Conservation (phyloP, 2,113 vertebrate species). For the Limnothrissa miodon region DNA sequence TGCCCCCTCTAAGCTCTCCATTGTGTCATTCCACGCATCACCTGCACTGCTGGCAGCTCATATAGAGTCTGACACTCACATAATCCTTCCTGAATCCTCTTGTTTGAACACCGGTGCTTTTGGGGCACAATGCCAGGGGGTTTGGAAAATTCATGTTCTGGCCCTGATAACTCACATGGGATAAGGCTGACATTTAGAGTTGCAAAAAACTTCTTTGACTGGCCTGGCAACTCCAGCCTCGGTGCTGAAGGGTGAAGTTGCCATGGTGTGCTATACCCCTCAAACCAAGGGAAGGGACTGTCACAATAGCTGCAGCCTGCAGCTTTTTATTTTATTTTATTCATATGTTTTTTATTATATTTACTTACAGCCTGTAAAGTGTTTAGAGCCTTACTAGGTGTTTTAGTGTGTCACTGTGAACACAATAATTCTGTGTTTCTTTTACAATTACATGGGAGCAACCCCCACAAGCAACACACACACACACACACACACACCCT, state of each 20-base stretch:
- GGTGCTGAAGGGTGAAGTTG: neutral
- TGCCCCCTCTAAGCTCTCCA: neutral
- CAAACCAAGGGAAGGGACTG: neutral
- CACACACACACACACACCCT: neutral
- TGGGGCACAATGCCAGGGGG: slow-evolving; percentile 27
- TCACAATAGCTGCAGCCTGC: no score
- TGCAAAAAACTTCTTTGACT: slow-evolving; percentile 27
- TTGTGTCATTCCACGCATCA: slow-evolving; percentile 21
- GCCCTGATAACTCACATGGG: slow-evolving; percentile 27
- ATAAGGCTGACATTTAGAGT: slow-evolving; percentile 38
- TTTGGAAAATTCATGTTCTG: slow-evolving; percentile 42
- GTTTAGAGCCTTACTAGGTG: neutral
- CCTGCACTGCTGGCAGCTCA: slow-evolving; percentile 22
- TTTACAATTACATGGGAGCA: neutral
- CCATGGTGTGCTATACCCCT: neutral
- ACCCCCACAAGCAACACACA: neutral
- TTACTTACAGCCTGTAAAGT: neutral
- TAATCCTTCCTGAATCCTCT: slow-evolving; percentile 21
- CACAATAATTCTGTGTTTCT: neutral
- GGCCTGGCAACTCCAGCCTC: neutral
- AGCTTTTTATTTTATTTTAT: neutral
- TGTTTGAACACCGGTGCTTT: slow-evolving; percentile 39
- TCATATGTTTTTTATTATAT: no score
- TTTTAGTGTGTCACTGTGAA: neutral
- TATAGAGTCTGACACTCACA: slow-evolving; percentile 14